Conservation (phyloP, 1,140 invertebrate genomes). For the Zaprionus inermis region DNA sequence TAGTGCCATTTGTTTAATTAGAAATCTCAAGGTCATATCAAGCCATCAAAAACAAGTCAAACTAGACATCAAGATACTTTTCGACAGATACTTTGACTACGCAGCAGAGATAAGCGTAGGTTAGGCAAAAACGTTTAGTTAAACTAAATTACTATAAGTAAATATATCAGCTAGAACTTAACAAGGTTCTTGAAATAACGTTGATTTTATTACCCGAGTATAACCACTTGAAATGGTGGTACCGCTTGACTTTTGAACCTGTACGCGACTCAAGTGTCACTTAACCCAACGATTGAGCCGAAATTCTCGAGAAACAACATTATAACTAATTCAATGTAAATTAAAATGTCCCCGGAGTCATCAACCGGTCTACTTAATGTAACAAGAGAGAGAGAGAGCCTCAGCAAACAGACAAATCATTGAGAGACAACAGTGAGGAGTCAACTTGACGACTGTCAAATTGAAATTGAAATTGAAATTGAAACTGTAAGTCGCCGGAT, state of each 20-base stretch:
- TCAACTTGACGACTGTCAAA: slow-evolving; percentile 70
- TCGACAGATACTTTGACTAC: too few species aligned
- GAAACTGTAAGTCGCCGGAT: slow-evolving; percentile 51
- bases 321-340: slow-evolving; percentile 65
- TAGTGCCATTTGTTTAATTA: slow-evolving; percentile 73
- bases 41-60: background rate
- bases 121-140: too few species aligned
- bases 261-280: slow-evolving; percentile 22
- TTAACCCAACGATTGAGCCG: slow-evolving; percentile 31
- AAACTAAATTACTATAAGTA: too few species aligned
- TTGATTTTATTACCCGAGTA: too few species aligned
- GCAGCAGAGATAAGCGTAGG: too few species aligned
- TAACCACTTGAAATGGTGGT: background rate
- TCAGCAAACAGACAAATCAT: slow-evolving; percentile 31
- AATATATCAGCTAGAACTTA: too few species aligned
- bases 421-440: slow-evolving; percentile 56
- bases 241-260: slow-evolving; percentile 2
- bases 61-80: background rate
- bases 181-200: too few species aligned
- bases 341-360: slow-evolving; percentile 73
- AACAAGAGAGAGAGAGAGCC: slow-evolving; percentile 16
- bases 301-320: slow-evolving; percentile 38
- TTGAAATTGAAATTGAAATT: slow-evolving; percentile 79
- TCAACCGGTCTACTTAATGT: slow-evolving; percentile 34
- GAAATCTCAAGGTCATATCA: slow-evolving; percentile 25